Base-by-base conservation (phyloP, 2,113 vertebrate species). In the rabbit (Oryctolagus cuniculus) region DNA sequence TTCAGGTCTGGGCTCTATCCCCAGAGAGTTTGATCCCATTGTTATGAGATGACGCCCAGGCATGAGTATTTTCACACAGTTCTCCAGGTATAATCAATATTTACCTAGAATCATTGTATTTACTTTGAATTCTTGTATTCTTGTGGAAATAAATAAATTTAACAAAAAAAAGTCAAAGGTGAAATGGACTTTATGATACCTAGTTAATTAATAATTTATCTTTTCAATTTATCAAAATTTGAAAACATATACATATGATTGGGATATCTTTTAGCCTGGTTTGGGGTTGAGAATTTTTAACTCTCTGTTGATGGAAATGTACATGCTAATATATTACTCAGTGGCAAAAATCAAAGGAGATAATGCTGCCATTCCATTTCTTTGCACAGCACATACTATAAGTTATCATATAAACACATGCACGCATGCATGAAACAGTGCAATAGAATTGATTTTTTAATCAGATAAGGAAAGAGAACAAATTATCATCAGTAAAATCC, bases 361-460 rank as follows among this genome's bases (percentile, higher is more conserved):
- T 11, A 53, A 34, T 58, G 16, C 6, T 77, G 61, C 51, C 38
- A 1, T 86, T 49, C 49, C 63, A 75, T 73, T 38, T 78, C 29
- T 85, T 92, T 81, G 1, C n/a, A 91, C 36, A 89, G 16, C 11
- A 90, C 82, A 53, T 24, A 69, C 61, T 6, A 31, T 77, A 95
- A 93, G 3, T 82, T 93, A 78, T 10, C 92, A 38, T 73, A 87
- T 86, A 51, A 1, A 81, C 24, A 53, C 16, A 66, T 0, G 15
- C 44, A 87, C 11, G 70, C n/a, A 2, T 95, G 84, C 74, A 96
- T 95, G 80, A 96, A 97, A 96, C 6, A n/a, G 17, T 63, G 10
- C 10, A 92, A 94, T 67, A 69, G 82, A 96, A 97, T n/a, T 97
- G 12, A 93, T 91, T 96, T 97, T 96, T 81, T 97, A 96, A 96